Base-by-base conservation (phyloP, 1,140 invertebrate species). In the Heliconius congener region DNA sequence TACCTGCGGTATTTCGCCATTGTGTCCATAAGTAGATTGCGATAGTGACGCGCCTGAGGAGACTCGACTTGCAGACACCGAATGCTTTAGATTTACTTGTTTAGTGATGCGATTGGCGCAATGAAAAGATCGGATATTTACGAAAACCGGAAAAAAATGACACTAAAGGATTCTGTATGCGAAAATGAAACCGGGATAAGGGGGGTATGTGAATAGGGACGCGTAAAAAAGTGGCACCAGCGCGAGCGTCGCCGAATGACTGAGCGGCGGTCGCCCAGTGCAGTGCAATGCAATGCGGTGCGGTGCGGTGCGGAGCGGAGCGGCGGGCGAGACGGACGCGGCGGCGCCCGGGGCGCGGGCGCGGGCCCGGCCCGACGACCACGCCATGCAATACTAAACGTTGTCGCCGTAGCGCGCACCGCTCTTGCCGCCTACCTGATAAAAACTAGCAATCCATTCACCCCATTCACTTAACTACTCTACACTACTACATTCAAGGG, bases 1-100 rank as follows among this genome's bases (percentile, higher is more conserved):
- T 92, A 93, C 92, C 92, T 93, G 90, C 87, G 88, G 83, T 85
- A 89, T 89, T 92, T 92, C 79, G 86, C 84, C 88, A 90, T 91
- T 87, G 84, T 88, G 80, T 87, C 87, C 87, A 87, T 89, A 80
- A 84, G 83, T 82, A 81, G 81, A 81, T 80, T 83, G 79, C 70
- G 83, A 84, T 85, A 85, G 79, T 83, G 84, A 70, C 76, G 84
- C 82, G 80, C 72, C 55, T 79, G 77, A 71, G 46, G 42, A 78
- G 76, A 78, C 60, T 81, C 55, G 66, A 55, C 60, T 78, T 71
- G 57, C 74, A 42, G 74, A 70, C 76, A 73, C 37, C 70, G 66
- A 79, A 77, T 52, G 23, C 66, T 74, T 60, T 72, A 77, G n/a
- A 23, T 71, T 23, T 46, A 11, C 30, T 18, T 73, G 42, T 71